A percentile compares a stretch with the other conserved stretches of the same genome.
Conservation (phyloP, 2,113 vertebrate species). For the Alouatta palliata region DNA sequence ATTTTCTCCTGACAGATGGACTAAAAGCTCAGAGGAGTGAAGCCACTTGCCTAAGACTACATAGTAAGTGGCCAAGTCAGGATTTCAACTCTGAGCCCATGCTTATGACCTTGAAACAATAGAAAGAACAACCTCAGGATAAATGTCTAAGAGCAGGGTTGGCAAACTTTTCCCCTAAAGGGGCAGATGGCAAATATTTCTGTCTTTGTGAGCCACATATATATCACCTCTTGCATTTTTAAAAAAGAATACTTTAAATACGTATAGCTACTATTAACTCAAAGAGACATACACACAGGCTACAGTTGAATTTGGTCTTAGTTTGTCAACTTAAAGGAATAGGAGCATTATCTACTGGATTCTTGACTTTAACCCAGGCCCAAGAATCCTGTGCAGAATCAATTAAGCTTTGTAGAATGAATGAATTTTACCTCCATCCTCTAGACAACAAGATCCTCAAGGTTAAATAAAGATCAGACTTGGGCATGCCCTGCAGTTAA, state of each 20-base stretch:
- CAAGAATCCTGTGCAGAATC: not conserved
- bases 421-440: not conserved
- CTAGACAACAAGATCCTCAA: not conserved
- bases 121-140: not conserved
- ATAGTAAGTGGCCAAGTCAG: not conserved
- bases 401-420: not conserved
- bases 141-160: not conserved
- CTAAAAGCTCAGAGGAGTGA: not conserved
- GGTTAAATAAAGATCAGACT: not conserved
- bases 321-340: not conserved
- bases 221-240: not conserved
- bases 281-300: not conserved
- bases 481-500: not conserved
- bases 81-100: not conserved
- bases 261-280: not conserved
- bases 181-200: not conserved
- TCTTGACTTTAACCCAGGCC: not conserved
- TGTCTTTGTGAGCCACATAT: not conserved
- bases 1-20: not conserved
- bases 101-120: accelerated
- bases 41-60: not conserved
- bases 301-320: not conserved
- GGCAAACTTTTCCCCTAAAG: not conserved
- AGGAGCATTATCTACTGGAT: not conserved
- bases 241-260: not conserved